Conservation (phyloP, 2,113 vertebrate species). For the Mixornis gularis region DNA sequence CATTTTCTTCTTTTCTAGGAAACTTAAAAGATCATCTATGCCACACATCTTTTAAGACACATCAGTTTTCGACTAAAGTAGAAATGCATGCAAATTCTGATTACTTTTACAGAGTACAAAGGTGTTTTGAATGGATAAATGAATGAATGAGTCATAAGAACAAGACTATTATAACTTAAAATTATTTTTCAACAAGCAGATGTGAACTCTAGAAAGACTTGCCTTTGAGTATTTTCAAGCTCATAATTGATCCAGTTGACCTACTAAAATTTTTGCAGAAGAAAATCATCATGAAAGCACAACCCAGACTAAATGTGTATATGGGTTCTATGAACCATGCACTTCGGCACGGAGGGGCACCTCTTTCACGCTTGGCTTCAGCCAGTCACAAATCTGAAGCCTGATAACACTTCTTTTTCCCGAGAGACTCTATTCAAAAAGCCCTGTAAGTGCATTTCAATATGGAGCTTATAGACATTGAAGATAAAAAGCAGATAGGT, state of each 20-base stretch:
- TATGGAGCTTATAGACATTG: background rate
- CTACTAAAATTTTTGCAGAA: background rate
- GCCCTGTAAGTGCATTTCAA: background rate
- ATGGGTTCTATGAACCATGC: fast-evolving
- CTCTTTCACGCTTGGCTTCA: background rate
- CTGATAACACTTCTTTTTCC: background rate
- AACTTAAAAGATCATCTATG: background rate
- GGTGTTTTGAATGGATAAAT: background rate
- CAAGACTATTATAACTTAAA: background rate
- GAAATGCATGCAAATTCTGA: background rate
- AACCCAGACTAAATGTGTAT: background rate
- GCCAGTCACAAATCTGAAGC: background rate
- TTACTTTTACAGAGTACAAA: background rate
- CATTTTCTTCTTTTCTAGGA: background rate
- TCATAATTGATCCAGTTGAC: background rate
- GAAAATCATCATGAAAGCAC: background rate
- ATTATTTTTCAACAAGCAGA: background rate
- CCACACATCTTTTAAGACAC: background rate
- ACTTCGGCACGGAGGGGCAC: background rate
- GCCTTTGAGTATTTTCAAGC: background rate
- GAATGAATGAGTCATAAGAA: background rate
- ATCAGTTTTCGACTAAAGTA: background rate
- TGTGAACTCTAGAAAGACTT: background rate
- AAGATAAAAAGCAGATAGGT: background rate
- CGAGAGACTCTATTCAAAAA: background rate